Evolutionary conservation across 2,888 invertebrate genomes (phyloP).

Genomic region (Apocheima hispidaria): DNA sequence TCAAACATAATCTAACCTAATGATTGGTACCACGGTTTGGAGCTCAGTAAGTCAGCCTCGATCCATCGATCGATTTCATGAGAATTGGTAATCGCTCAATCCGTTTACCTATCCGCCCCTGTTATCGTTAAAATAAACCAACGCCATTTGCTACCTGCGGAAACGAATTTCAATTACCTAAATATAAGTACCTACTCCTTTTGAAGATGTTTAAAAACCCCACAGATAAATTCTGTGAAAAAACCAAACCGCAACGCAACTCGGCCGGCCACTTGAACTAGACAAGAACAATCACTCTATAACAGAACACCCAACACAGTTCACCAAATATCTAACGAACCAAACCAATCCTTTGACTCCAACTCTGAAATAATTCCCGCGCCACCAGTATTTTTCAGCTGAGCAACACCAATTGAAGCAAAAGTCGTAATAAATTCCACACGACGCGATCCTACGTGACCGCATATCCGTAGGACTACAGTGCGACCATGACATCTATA

Average conservation of each 20-base stretch:
- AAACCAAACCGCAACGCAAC: not conserved
- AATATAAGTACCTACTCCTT: no score
- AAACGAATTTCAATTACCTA: no score
- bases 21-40: no score
- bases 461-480: constrained; percentile 61
- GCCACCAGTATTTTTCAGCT: constrained; percentile 39
- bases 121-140: no score
- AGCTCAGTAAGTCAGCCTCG: no score
- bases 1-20: no score
- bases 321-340: constrained; percentile 10
- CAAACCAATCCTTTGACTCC: constrained; percentile 23
- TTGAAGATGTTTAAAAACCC: no score
- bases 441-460: constrained; percentile 63
- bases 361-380: constrained; percentile 21
- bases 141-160: no score
- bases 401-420: constrained; percentile 47
- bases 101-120: no score
- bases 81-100: no score
- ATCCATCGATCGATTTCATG: no score
- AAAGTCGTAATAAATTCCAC: constrained; percentile 63
- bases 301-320: not conserved
- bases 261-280: not conserved
- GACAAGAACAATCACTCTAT: not conserved
- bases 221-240: not conserved
- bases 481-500: not conserved